Evolutionary conservation across 2,113 vertebrate genomes (phyloP), one percentile per base, ranked within the genome.

Genomic region (Corythornis madagascariensis): DNA sequence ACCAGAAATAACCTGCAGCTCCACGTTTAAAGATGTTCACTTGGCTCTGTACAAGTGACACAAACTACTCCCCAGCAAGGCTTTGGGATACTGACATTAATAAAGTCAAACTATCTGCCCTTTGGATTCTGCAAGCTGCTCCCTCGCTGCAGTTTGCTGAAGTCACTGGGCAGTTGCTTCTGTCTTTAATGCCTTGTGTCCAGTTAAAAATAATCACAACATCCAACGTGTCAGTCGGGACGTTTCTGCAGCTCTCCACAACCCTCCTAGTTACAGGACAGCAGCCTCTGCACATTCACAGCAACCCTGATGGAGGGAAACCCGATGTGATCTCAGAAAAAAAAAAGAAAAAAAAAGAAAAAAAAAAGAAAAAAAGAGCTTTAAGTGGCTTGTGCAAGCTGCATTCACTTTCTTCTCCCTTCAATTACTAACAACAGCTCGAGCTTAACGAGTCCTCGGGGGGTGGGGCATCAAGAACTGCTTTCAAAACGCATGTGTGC

Each of bases 181-280:
- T 55, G 42, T 47, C 87, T 45, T 83, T 69, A 80, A 66, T 83
- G 77, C 67, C 43, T 64, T 7, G 6, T 0, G 12, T 47, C 88
- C 31, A 11, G 60, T 57, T 74, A 86, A 74, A 86, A 83, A 86
- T 57, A 73, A 73, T 42, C 69, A 7, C 70, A 52, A 4, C 80
- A 28, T 1, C 21, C 10, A 0, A 40, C n/a, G 45, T 1, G 52
- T 13, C 87, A 8, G 55, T 4, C 2, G 4, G 45, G 77, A 60
- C 1, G 3, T 5, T 52, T 13, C 50, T 25, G 45, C 38, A 38
- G 24, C 4, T 9, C 50, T 21, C 45, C 35, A 13, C 21, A 33
- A 4, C 31, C 43, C 3, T 2, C 18, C 45, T 1, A 4, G 3
- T 31, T 28, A 29, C 1, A 0, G 40, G 0, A 3, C 0, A 0